phyloP scores from a whole-genome alignment of 2,113 vertebrate species.

The Apus apus region DNA sequence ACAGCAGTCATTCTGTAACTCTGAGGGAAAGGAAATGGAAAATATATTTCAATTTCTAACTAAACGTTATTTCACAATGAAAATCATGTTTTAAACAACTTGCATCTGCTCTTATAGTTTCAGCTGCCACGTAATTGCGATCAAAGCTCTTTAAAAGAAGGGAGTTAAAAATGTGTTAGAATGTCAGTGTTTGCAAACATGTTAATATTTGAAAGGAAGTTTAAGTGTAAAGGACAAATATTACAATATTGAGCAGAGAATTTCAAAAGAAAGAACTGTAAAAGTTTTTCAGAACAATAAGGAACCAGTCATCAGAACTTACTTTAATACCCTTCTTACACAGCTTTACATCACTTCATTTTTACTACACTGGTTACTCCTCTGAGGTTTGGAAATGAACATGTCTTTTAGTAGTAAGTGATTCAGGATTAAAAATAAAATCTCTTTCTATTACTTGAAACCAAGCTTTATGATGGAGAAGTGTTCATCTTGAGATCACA shows the following conservation, averaged over 20 bases:
- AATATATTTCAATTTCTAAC: not conserved
- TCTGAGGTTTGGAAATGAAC: not conserved
- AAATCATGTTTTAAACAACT: not conserved
- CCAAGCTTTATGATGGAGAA: not conserved
- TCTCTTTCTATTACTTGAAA: not conserved
- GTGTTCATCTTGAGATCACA: not conserved
- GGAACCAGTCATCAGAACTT: not conserved
- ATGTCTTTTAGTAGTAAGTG: not conserved
- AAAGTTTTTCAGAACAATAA: not conserved
- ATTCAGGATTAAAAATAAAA: not conserved
- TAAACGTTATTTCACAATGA: not conserved
- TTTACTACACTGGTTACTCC: not conserved
- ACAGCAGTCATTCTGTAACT: not conserved
- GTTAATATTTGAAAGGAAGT: not conserved
- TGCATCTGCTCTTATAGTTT: not conserved
- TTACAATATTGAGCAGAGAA: not conserved
- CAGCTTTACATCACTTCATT: not conserved
- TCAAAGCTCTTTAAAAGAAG: not conserved
- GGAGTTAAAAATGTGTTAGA: not conserved
- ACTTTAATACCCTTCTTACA: not conserved
- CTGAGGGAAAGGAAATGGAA: conserved; percentile 49
- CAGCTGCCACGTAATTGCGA: not conserved
- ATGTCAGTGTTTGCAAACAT: not conserved
- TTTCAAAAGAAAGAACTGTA: not conserved
- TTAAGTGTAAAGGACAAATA: not conserved